These are phyloP conservation scores for Zophobas atratus DNA, from an alignment of 1,140 invertebrate species.

Conservation along the genomic window DNA sequence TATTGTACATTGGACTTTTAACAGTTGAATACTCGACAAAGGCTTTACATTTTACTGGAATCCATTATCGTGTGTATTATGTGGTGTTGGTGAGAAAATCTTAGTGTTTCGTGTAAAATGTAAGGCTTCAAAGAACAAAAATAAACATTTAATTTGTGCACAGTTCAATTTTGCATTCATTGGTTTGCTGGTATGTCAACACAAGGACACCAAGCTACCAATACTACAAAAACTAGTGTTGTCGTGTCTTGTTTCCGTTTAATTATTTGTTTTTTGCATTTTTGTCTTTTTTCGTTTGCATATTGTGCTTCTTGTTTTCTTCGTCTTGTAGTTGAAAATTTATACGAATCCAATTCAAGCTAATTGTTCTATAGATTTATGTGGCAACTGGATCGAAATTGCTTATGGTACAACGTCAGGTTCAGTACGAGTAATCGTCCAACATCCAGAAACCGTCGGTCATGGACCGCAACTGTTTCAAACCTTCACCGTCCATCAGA, in stretches of 20 bases:
- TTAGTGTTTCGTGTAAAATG: conserved; percentile 36
- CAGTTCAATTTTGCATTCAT: conserved; percentile 47
- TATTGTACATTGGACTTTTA: conserved; percentile 19
- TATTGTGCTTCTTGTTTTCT: conserved; percentile 23
- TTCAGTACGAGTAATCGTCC: conserved; percentile 96
- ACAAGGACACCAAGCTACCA: conserved; percentile 65
- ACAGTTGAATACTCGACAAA: conserved; percentile 25
- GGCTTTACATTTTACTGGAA: conserved; percentile 43
- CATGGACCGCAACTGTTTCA: conserved; percentile 98
- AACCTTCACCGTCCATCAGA: conserved; percentile 98
- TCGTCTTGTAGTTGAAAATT: not conserved
- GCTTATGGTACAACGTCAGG: conserved; percentile 98
- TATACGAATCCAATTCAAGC: conserved; percentile 8
- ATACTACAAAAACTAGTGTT: conserved; percentile 40
- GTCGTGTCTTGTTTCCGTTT: not conserved
- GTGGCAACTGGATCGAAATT: conserved; percentile 99
- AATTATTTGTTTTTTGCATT: not conserved
- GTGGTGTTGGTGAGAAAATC: not conserved
- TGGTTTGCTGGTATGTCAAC: conserved; percentile 66
- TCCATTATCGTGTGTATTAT: conserved; percentile 4
- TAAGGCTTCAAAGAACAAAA: conserved; percentile 38
- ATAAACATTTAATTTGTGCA: conserved; percentile 51
- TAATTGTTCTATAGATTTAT: conserved; percentile 79
- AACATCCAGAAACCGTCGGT: conserved; percentile 98
- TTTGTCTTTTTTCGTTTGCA: conserved; percentile 1